Conservation (phyloP, 2,888 invertebrate species). For the Didymodactylos carnosus region DNA sequence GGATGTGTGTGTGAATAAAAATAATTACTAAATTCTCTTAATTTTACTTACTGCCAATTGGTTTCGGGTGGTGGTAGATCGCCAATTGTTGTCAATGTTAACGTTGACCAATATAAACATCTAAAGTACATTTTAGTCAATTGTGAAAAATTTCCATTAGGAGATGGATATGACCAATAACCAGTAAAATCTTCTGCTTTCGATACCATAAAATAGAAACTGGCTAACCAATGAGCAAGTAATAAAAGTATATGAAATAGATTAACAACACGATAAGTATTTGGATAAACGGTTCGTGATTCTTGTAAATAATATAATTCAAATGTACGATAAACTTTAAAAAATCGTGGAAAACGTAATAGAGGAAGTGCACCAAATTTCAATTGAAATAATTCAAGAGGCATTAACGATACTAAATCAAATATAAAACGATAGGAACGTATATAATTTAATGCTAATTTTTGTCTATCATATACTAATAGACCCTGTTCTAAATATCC, state of each 20-base stretch:
- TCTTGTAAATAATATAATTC: conserved; percentile 85
- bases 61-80: conserved; percentile 85
- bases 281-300: conserved; percentile 79
- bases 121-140: conserved; percentile 76
- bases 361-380: conserved; percentile 53
- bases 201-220: conserved; percentile 80
- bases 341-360: conserved; percentile 43
- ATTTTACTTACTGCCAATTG: conserved; percentile 69
- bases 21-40: too few relatives aligned
- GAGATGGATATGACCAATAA: conserved; percentile 42
- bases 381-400: conserved; percentile 66
- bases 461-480: conserved; percentile 74
- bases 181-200: conserved; percentile 39
- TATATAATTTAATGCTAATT: conserved; percentile 68
- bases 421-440: conserved; percentile 61
- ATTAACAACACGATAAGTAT: conserved; percentile 82
- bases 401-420: conserved; percentile 60
- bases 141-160: conserved; percentile 55
- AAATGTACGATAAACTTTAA: conserved; percentile 56
- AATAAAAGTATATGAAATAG: conserved; percentile 79
- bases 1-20: not conserved
- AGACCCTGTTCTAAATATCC: conserved; percentile 83
- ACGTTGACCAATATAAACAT: conserved; percentile 83
- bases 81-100: conserved; percentile 81
- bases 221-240: conserved; percentile 89